phyloP scores from a whole-genome alignment of 2,888 invertebrate species.

The Latrodectus hesperus region DNA sequence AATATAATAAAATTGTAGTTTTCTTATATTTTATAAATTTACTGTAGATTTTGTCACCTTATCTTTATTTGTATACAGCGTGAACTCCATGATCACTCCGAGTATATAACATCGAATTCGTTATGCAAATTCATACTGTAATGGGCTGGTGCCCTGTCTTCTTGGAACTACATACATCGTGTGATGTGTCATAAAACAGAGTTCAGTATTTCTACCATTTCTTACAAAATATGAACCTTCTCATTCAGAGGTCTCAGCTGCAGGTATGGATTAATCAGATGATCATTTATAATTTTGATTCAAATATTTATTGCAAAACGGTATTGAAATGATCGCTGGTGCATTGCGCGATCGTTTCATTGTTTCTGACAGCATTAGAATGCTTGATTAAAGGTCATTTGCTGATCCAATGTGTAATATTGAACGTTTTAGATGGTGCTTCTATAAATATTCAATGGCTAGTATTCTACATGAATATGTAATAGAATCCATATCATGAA shows the following conservation, averaged over 20 bases:
- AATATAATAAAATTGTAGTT: too few relatives aligned
- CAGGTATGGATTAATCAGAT: not conserved
- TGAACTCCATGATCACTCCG: not conserved
- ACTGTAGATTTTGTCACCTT: too few relatives aligned
- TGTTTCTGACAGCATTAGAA: not conserved
- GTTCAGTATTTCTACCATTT: not conserved
- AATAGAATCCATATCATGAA: not conserved
- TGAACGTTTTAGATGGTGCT: not conserved
- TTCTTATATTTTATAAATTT: too few relatives aligned
- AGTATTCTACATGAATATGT: not conserved
- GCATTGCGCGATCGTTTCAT: too few relatives aligned
- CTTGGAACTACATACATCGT: not conserved
- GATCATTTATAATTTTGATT: not conserved
- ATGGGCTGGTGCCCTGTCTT: not conserved
- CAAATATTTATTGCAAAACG: not conserved
- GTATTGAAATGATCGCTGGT: too few relatives aligned
- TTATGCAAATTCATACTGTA: not conserved
- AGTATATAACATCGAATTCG: not conserved
- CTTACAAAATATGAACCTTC: not conserved
- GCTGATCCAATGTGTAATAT: not conserved
- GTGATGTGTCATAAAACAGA: not conserved
- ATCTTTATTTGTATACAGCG: too few relatives aligned
- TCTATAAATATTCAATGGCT: not conserved
- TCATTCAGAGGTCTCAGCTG: not conserved
- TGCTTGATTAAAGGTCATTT: not conserved